phyloP scores from a whole-genome alignment of 2,888 invertebrate species.

The Lycia hirtaria region DNA sequence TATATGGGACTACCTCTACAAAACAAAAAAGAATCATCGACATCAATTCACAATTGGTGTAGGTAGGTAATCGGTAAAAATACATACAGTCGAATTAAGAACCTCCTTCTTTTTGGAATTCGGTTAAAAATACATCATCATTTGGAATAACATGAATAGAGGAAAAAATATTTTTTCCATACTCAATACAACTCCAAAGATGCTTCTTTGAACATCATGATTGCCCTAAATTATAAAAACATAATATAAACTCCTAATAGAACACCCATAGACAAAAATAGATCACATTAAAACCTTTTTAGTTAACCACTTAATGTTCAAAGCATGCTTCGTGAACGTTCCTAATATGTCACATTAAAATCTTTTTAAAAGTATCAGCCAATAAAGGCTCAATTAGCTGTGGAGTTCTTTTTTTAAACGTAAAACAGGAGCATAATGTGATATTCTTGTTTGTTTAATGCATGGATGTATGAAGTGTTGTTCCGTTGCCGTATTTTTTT shows the following conservation, averaged over 20 bases:
- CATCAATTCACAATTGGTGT: too few relatives aligned
- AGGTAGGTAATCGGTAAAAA: too few relatives aligned
- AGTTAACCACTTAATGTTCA: slow-evolving; percentile 51
- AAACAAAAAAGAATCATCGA: too few relatives aligned
- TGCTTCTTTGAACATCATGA: too few relatives aligned
- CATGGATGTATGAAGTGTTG: slow-evolving; percentile 19
- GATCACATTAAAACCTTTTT: slow-evolving; percentile 37
- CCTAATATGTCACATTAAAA: slow-evolving; percentile 58
- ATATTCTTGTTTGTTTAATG: slow-evolving; percentile 46
- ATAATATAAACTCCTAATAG: neutral
- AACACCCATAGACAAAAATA: slow-evolving; percentile 24
- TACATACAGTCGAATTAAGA: too few relatives aligned
- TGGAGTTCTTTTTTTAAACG: slow-evolving; percentile 48
- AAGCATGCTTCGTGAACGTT: slow-evolving; percentile 51
- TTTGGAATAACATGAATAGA: too few relatives aligned
- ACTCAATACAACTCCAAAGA: too few relatives aligned
- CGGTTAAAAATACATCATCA: too few relatives aligned
- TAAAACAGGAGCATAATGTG: slow-evolving; percentile 49
- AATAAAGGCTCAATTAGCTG: slow-evolving; percentile 62
- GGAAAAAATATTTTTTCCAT: too few relatives aligned
- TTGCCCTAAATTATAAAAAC: slow-evolving; percentile 9
- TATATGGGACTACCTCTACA: too few relatives aligned
- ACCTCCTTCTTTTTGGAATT: too few relatives aligned
- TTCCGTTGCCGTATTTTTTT: slow-evolving; percentile 3
- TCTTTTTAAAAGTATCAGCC: slow-evolving; percentile 48